Percentiles rank a stretch among this genome's conserved stretches.
Evolutionary conservation across 2,888 invertebrate species (phyloP).

Genomic region (Acrobasis repandana): DNA sequence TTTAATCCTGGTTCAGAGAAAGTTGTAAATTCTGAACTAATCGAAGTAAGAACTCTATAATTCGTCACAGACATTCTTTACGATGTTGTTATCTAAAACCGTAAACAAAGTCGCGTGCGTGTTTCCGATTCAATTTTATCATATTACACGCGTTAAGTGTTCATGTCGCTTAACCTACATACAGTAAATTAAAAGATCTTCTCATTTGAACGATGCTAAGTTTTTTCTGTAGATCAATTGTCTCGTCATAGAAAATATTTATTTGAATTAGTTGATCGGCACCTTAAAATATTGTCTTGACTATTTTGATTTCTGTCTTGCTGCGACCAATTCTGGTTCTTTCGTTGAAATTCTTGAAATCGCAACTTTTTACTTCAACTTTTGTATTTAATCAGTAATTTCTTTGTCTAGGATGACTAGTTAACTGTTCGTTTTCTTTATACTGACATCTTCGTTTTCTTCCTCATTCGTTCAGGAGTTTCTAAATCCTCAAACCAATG

Average conservation of each 20-base stretch:
- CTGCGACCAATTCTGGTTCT: no score
- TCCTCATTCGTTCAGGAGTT: no score
- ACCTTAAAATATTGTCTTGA: no score
- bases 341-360: no score
- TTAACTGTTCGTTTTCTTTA: no score
- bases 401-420: no score
- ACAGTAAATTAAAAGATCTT: not conserved
- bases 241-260: not conserved
- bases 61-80: not conserved
- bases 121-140: not conserved
- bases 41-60: not conserved
- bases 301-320: no score
- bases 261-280: not conserved
- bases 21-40: not conserved
- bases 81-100: constrained; percentile 3
- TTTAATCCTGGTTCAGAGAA: not conserved
- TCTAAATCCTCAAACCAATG: not conserved
- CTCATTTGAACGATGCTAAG: not conserved
- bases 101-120: constrained; percentile 11
- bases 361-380: no score
- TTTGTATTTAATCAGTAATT: no score
- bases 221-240: not conserved
- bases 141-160: not conserved
- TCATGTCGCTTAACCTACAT: constrained; percentile 5
- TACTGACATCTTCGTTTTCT: no score